Evolutionary conservation across 2,888 invertebrate genomes (phyloP), one percentile per base, ranked within the genome.

Genomic region (Colletes collaris): DNA sequence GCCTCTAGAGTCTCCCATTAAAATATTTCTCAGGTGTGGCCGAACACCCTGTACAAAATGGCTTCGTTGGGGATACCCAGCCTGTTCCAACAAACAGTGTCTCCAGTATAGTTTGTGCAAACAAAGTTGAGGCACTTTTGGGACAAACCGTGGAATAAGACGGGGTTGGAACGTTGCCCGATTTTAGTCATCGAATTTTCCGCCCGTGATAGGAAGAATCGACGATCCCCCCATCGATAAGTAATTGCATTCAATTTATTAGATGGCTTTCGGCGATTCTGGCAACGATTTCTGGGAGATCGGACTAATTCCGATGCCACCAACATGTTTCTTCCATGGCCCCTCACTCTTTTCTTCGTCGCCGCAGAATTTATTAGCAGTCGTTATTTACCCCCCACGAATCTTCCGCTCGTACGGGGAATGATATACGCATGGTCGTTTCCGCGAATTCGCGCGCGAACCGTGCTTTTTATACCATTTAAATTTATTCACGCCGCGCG

Each of bases 401-500:
- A 67, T 81, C 75, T 55, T 52, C 60, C 50, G 55, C 66, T 70
- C 68, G 68, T 56, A 60, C 58, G 8, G 8, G 44, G 58, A 68
- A 79, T 79, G 81, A 85, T 83, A 81, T 81, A 79, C 35, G 27
- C 53, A 8, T 46, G 55, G n/a, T 16, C 37, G 63, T 71, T 79
- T 77, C 75, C 19, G 77, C 69, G 78, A 80, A 70, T 73, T 81
- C 84, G 82, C 85, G 79, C 76, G 56, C 37, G 59, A 55, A 55
- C 44, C 19, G 72, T n/a, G 52, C 77, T 82, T 77, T 79, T 79
- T 74, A 66, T 59, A 83, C 83, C 86, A 74, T 85, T 85, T 79
- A 84, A 86, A 90, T 88, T 87, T 89, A 88, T 88, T 77, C 16
- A 46, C 70, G 49, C 59, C 66, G n/a, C 66, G 56, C 63, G 44